A percentile compares a stretch with the other conserved stretches of the same genome.
These are phyloP conservation scores for Maconellicoccus hirsutus DNA, from an alignment of 1,140 invertebrate species.

Conservation along the genomic window DNA sequence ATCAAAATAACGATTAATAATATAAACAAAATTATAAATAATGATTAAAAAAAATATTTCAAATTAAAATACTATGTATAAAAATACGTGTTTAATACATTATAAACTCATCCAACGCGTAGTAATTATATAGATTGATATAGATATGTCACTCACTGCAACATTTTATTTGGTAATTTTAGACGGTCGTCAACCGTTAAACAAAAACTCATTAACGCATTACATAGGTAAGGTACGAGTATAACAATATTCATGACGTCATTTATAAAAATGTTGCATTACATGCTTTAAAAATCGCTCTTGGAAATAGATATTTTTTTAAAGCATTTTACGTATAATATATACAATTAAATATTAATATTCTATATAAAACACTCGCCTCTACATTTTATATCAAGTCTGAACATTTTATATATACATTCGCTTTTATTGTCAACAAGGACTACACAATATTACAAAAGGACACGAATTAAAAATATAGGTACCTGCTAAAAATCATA, in stretches of 20 bases:
- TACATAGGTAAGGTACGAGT: too few relatives aligned
- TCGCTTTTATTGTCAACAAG: conserved; percentile 18
- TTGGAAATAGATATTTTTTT: not conserved
- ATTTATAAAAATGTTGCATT: not conserved
- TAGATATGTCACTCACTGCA: conserved; percentile 6
- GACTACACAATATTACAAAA: conserved; percentile 9
- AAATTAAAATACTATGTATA: conserved; percentile 10
- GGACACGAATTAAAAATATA: not conserved
- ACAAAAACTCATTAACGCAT: not conserved
- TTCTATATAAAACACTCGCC: not conserved
- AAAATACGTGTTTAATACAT: not conserved
- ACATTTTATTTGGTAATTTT: not conserved
- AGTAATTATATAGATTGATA: not conserved
- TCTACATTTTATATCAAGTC: not conserved
- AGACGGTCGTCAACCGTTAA: not conserved
- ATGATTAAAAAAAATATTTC: not conserved
- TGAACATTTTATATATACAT: not conserved
- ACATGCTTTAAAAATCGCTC: not conserved
- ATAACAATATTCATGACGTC: not conserved
- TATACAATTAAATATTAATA: not conserved
- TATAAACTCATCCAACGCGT: not conserved
- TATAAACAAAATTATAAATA: conserved; percentile 5
- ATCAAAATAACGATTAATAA: conserved; percentile 1
- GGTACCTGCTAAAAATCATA: not conserved
- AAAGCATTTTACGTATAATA: not conserved